These are phyloP conservation scores for Hyperoplus immaculatus DNA, from an alignment of 2,797 vertebrate species.

Conservation along the genomic window DNA sequence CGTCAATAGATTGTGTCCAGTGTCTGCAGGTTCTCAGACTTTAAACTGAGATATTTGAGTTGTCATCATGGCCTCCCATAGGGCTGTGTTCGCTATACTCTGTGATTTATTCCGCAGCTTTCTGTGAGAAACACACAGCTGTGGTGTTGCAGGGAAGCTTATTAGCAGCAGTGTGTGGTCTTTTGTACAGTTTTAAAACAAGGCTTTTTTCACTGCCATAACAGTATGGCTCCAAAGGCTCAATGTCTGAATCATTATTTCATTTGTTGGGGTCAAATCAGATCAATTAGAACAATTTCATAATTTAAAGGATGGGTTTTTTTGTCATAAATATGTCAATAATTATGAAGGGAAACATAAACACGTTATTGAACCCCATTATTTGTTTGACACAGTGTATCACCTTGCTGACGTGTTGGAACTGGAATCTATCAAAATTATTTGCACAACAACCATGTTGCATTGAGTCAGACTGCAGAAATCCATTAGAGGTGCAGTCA, in stretches of 20 bases:
- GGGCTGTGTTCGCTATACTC: background rate
- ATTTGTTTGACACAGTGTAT: background rate
- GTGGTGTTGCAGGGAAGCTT: background rate
- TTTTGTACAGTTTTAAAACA: background rate
- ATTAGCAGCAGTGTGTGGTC: background rate
- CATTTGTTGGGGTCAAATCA: background rate
- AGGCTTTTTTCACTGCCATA: background rate
- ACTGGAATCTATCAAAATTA: background rate
- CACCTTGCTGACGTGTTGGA: background rate
- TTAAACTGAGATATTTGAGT: slow-evolving; percentile 1
- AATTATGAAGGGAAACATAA: background rate
- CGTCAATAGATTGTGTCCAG: slow-evolving; percentile 14
- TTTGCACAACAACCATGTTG: background rate
- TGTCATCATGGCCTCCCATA: slow-evolving; percentile 13
- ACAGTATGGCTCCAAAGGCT: background rate
- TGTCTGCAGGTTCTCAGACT: slow-evolving; percentile 19
- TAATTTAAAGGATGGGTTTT: background rate
- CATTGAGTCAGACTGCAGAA: background rate
- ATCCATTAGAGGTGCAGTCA: background rate
- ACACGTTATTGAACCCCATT: background rate
- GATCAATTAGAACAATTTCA: background rate
- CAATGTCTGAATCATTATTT: slow-evolving; percentile 5
- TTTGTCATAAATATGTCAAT: background rate
- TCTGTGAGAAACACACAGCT: background rate
- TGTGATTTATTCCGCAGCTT: slow-evolving; percentile 19